Conservation (phyloP, 2,797 vertebrate species). For the Coluber constrictor region DNA sequence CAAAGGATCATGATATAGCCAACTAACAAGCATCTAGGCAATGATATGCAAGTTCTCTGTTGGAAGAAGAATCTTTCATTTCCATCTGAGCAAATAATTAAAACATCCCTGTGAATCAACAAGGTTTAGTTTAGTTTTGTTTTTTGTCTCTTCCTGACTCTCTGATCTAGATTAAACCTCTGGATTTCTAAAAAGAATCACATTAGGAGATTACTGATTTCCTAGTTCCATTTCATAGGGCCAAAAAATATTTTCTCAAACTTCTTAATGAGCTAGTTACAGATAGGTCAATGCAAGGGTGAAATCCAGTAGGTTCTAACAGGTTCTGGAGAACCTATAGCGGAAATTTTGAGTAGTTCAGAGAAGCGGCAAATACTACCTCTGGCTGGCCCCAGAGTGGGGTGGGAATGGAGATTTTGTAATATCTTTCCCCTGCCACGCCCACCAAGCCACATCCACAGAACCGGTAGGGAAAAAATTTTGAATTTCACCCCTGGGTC, state of each 20-base stretch:
- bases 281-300: not conserved
- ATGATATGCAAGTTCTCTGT: not conserved
- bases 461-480: too few relatives aligned
- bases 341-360: too few relatives aligned
- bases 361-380: too few relatives aligned
- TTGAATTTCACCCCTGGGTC: too few relatives aligned
- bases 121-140: too few relatives aligned
- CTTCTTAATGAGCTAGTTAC: not conserved
- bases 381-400: too few relatives aligned
- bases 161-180: not conserved
- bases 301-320: too few relatives aligned
- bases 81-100: not conserved
- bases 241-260: not conserved
- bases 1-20: not conserved
- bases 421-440: too few relatives aligned
- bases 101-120: not conserved
- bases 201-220: not conserved
- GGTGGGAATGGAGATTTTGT: too few relatives aligned
- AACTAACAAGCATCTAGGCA: not conserved
- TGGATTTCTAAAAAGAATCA: not conserved
- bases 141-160: not conserved
- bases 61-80: not conserved
- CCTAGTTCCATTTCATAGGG: not conserved
- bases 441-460: too few relatives aligned
- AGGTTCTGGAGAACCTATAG: too few relatives aligned